Percentiles rank a stretch among this genome's conserved stretches.
Conservation (phyloP, 2,113 vertebrate genomes). For the Chloroceryle aenea region DNA sequence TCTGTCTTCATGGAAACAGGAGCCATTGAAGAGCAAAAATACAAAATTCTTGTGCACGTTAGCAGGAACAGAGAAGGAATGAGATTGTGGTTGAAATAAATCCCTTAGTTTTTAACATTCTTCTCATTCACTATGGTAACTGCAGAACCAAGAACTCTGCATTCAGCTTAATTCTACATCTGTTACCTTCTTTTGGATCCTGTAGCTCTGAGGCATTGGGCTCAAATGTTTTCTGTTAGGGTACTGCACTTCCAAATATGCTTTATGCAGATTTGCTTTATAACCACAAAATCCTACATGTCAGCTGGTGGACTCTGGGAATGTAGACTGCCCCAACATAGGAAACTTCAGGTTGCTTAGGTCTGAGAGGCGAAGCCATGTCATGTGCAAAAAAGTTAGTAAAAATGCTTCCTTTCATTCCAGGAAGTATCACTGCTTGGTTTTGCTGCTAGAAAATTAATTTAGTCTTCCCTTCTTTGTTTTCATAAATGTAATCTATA, state of each 20-base stretch:
- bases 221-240: constrained; percentile 18
- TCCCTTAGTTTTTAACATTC: constrained; percentile 26
- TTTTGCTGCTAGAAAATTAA: neutral
- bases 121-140: neutral
- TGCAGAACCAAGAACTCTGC: neutral
- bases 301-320: neutral
- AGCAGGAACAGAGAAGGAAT: neutral
- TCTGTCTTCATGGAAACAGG: constrained; percentile 61
- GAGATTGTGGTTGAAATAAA: neutral
- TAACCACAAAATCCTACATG: neutral
- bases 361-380: neutral
- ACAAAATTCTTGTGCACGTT: neutral
- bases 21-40: neutral
- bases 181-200: constrained; percentile 1
- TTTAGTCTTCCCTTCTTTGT: neutral
- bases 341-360: neutral
- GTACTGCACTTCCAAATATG: neutral
- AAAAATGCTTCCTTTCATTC: neutral
- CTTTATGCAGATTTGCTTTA: neutral
- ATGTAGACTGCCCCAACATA: neutral
- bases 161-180: constrained; percentile 16
- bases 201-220: constrained; percentile 6
- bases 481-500: constrained; percentile 21
- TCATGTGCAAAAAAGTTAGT: neutral
- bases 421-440: neutral